Percentiles rank a stretch among this genome's conserved stretches.
Evolutionary conservation across 1,140 invertebrate genomes (phyloP).

Genomic region (Drosophila sechellia): DNA sequence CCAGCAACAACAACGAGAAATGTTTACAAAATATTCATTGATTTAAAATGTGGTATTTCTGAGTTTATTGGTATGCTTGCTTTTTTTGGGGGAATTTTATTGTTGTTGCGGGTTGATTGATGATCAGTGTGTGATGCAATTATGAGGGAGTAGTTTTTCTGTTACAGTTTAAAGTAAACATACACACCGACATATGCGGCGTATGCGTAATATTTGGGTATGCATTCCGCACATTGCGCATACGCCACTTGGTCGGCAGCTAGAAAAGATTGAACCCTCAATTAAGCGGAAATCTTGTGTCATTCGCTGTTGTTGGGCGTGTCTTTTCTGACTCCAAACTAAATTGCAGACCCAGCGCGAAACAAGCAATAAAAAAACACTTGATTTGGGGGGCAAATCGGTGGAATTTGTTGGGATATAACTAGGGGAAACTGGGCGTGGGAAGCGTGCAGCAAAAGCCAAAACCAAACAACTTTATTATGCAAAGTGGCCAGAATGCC

Average conservation of each 20-base stretch:
- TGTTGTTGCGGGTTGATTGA: constrained; percentile 56
- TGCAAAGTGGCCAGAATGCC: constrained; percentile 61
- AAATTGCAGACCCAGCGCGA: constrained; percentile 31
- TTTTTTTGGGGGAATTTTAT: constrained; percentile 1
- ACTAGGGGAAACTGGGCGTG: constrained; percentile 50
- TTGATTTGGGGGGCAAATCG: constrained; percentile 41
- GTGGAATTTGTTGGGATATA: background rate
- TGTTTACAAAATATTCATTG: constrained; percentile 76
- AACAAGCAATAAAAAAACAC: constrained; percentile 55
- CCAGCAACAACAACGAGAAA: constrained; percentile 50
- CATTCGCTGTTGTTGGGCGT: constrained; percentile 15
- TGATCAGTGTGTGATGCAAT: constrained; percentile 50
- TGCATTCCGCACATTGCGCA: constrained; percentile 19
- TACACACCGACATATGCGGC: constrained; percentile 20
- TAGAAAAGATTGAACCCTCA: constrained; percentile 29
- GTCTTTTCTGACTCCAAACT: constrained; percentile 18
- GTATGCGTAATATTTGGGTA: constrained; percentile 54
- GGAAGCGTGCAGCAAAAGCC: constrained; percentile 38
- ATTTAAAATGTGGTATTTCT: constrained; percentile 63
- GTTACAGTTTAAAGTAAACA: constrained; percentile 25
- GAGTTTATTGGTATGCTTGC: constrained; percentile 30
- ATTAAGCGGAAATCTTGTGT: constrained; percentile 52
- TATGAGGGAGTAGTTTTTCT: constrained; percentile 26
- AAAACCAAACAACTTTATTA: constrained; percentile 71
- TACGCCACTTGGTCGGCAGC: constrained; percentile 4